Percentiles rank a stretch among this genome's conserved stretches.
phyloP scores from a whole-genome alignment of 1,140 invertebrate genomes.

The Drosophila lacteicornis region DNA sequence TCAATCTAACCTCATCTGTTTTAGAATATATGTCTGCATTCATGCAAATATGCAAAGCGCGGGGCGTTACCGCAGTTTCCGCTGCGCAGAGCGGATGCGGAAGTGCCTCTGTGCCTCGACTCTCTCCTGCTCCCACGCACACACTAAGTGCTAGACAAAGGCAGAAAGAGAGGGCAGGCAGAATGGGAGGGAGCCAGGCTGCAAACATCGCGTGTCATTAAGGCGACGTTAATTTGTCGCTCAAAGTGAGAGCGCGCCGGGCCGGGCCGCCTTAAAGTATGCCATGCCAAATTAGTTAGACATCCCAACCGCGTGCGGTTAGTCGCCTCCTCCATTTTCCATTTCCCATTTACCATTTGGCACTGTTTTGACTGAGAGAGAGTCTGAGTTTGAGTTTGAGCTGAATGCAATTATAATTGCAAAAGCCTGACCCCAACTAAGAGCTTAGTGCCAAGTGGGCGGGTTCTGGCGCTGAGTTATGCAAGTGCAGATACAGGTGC shows the following conservation, averaged over 20 bases:
- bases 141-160: slow-evolving; percentile 44
- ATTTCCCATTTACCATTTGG: slow-evolving; percentile 23
- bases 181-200: not conserved
- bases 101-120: slow-evolving; percentile 16
- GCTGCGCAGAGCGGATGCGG: slow-evolving; percentile 56
- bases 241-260: slow-evolving; percentile 56
- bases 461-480: slow-evolving; percentile 37
- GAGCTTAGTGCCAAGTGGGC: slow-evolving; percentile 34
- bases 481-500: slow-evolving; percentile 35
- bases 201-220: slow-evolving; percentile 65
- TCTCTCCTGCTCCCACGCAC: slow-evolving; percentile 1
- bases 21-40: not conserved
- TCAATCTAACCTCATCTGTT: slow-evolving; percentile 8
- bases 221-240: slow-evolving; percentile 77
- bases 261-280: slow-evolving; percentile 64
- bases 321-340: not conserved
- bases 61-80: slow-evolving; percentile 55
- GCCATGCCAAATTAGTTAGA: slow-evolving; percentile 72
- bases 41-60: slow-evolving; percentile 27
- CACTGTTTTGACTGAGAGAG: slow-evolving; percentile 16
- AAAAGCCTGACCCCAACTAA: slow-evolving; percentile 58
- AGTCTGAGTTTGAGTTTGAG: slow-evolving; percentile 15
- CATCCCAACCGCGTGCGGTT: slow-evolving; percentile 49
- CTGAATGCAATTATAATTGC: slow-evolving; percentile 64
- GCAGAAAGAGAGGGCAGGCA: not conserved